These are phyloP conservation scores for Apus apus DNA, from an alignment of 2,113 vertebrate genomes.

Conservation along the genomic window DNA sequence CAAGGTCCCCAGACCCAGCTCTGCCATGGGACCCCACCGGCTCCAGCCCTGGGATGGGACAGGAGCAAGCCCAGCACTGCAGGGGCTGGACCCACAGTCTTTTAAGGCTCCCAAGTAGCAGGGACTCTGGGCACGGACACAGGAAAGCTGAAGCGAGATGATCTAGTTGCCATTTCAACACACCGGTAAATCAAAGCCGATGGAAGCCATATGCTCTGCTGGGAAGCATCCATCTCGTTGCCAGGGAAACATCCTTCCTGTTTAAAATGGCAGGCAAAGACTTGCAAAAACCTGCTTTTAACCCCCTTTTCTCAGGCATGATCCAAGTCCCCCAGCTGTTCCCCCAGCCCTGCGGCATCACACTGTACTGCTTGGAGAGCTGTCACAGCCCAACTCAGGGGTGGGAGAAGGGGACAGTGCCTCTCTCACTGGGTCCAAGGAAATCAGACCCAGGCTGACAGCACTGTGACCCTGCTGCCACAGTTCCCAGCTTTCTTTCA, in stretches of 20 bases:
- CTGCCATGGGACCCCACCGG: background rate
- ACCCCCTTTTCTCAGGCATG: background rate
- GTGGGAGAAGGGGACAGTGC: background rate
- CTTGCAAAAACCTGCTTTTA: conserved; percentile 50
- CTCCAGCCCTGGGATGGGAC: accelerated
- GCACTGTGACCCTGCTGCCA: background rate
- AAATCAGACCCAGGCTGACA: background rate
- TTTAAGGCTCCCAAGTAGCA: background rate
- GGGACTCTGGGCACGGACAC: background rate
- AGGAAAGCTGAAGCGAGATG: conserved; percentile 19
- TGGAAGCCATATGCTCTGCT: conserved; percentile 57
- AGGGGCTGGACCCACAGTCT: accelerated
- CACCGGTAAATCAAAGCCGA: conserved; percentile 42
- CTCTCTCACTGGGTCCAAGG: background rate
- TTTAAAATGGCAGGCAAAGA: conserved; percentile 66
- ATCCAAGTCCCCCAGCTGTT: background rate
- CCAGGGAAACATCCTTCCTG: conserved; percentile 49
- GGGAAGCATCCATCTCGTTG: conserved; percentile 68
- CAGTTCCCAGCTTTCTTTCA: background rate
- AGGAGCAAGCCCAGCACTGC: background rate
- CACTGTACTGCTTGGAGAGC: background rate
- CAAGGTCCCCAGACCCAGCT: background rate
- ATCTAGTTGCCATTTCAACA: conserved; percentile 61
- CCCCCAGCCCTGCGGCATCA: accelerated
- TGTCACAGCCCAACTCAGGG: background rate